Evolutionary conservation across 2,797 vertebrate genomes (phyloP).

Genomic region (Halcyon leucocephala): DNA sequence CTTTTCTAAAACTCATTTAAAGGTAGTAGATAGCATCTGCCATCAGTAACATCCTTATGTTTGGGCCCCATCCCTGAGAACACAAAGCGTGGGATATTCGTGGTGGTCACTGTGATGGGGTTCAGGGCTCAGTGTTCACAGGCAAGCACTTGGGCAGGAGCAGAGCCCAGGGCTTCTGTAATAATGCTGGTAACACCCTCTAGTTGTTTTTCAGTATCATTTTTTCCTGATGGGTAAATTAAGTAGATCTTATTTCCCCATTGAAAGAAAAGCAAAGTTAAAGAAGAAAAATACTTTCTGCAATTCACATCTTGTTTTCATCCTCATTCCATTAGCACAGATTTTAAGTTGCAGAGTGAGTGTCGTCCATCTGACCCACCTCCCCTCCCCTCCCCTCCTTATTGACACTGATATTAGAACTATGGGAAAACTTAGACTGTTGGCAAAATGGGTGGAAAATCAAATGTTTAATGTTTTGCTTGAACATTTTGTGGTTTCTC

Average conservation of each 20-base stretch:
- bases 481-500: conserved; percentile 72
- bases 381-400: not conserved
- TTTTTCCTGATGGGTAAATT: not conserved
- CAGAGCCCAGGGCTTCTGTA: not conserved
- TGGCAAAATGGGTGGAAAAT: conserved; percentile 72
- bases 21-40: not conserved
- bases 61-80: not conserved
- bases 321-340: not conserved
- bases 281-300: not conserved
- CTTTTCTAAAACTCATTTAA: not conserved
- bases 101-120: not conserved
- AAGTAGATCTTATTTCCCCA: not conserved
- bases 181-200: not conserved
- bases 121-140: not conserved
- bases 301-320: not conserved
- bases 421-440: conserved; percentile 42
- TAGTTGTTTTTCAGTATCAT: not conserved
- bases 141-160: not conserved
- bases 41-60: not conserved
- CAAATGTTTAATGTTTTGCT: conserved; percentile 67
- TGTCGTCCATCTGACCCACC: not conserved
- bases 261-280: not conserved
- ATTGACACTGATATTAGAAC: conserved; percentile 47
- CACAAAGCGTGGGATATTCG: rapidly evolving
- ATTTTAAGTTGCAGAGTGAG: not conserved